Evolutionary conservation across 2,888 invertebrate species (phyloP).

Genomic region (Abrostola tripartita): DNA sequence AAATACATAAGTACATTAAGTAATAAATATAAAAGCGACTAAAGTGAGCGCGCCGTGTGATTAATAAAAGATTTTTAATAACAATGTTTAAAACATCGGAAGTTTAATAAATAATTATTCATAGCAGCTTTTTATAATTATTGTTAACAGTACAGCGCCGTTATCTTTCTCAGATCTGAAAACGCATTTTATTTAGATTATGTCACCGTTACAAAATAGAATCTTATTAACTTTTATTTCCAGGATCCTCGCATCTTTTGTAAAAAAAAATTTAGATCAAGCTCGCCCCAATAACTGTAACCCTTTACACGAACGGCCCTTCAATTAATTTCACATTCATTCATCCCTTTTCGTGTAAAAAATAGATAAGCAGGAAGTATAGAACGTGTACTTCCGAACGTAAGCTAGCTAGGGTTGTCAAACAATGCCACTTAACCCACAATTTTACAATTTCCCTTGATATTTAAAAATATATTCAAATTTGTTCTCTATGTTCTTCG

Average conservation of each 20-base stretch:
- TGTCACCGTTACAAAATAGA: slow-evolving; percentile 7
- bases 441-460: slow-evolving; percentile 59
- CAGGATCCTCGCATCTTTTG: slow-evolving; percentile 11
- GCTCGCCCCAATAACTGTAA: slow-evolving; percentile 68
- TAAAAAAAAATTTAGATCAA: slow-evolving; percentile 46
- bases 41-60: slow-evolving; percentile 7
- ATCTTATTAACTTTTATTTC: slow-evolving; percentile 26
- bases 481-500: slow-evolving; percentile 52
- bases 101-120: slow-evolving; percentile 1
- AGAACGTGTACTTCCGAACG: slow-evolving; percentile 66
- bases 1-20: slow-evolving; percentile 9
- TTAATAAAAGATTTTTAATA: slow-evolving; percentile 16
- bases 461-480: slow-evolving; percentile 34
- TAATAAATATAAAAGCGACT: slow-evolving; percentile 14
- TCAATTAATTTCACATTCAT: slow-evolving; percentile 85
- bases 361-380: slow-evolving; percentile 78
- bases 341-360: slow-evolving; percentile 72
- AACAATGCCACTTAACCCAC: slow-evolving; percentile 70
- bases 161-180: slow-evolving; percentile 10
- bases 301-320: slow-evolving; percentile 75
- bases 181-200: slow-evolving; percentile 8
- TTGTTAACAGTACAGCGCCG: not conserved
- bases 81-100: not conserved
- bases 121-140: not conserved
- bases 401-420: slow-evolving; percentile 68